Evolutionary conservation across 1,140 invertebrate genomes (phyloP), one percentile per base, ranked within the genome.

Genomic region (Acromyrmex echinatior): DNA sequence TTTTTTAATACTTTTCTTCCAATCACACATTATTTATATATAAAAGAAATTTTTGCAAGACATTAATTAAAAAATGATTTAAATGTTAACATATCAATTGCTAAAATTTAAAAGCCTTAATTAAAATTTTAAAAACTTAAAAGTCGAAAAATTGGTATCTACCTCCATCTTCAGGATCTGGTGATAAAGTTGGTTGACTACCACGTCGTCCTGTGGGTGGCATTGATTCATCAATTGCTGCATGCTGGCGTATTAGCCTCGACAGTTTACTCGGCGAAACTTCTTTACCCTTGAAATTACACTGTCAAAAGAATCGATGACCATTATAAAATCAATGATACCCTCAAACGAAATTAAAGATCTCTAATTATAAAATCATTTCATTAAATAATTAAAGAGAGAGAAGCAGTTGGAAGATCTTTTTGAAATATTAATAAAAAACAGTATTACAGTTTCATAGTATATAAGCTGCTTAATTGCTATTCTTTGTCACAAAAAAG

Each of bases 191-290:
- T 2, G 98, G 98, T 60, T 98, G 97, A 25, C 98, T 98, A 39
- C 97, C 97, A 56, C 97, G 95, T 65, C 98, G 96, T 78, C 95
- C 94, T 45, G 97, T 96, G 25, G 97, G 97, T 45, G 97, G 97
- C 78, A 97, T 95, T 76, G 97, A 97, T 94, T 99, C 98, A 94
- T 99, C 98, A 93, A 98, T 98, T 62, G 98, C 97, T 6, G 98
- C 98, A 12, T 98, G 97, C 95, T 99, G 98, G 60, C 98, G 96
- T 90, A 97, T 97, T 66, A 98, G 95, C 71, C 98, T 96, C 73
- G 97, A 97, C 62, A 97, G 94, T 92, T 97, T 97, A 86, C 95
- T 96, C 2, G 97, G 96, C 31, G 96, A 96, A 10, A 97, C 96
- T 94, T 98, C 97, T 49, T 95, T 95, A 6, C 89, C 91, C 77